A percentile compares a stretch with the other conserved stretches of the same genome.
Evolutionary conservation across 2,888 invertebrate genomes (phyloP).

Genomic region (Miltochrista miniata): DNA sequence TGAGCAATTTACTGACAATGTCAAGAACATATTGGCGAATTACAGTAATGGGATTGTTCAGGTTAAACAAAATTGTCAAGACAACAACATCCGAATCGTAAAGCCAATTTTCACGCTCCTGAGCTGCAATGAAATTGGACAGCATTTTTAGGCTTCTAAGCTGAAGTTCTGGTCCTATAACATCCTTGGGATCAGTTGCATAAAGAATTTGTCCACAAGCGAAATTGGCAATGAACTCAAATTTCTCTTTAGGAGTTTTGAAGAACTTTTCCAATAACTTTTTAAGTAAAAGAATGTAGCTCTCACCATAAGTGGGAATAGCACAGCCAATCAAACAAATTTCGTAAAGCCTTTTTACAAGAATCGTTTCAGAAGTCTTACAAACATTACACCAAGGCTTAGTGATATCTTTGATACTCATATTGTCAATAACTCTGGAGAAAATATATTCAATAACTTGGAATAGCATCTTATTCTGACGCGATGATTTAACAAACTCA

Average conservation of each 20-base stretch:
- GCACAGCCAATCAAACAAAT: slow-evolving; percentile 77
- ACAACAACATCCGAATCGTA: slow-evolving; percentile 75
- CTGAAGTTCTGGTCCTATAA: slow-evolving; percentile 76
- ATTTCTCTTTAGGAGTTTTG: slow-evolving; percentile 66
- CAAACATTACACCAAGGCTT: slow-evolving; percentile 75
- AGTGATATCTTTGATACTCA: slow-evolving; percentile 61
- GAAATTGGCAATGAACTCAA: slow-evolving; percentile 84
- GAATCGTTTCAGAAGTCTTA: slow-evolving; percentile 58
- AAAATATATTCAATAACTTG: slow-evolving; percentile 83
- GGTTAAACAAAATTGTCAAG: slow-evolving; percentile 79
- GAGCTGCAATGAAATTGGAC: slow-evolving; percentile 54
- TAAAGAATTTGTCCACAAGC: slow-evolving; percentile 76
- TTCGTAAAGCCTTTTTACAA: slow-evolving; percentile 72
- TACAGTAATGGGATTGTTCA: slow-evolving; percentile 79
- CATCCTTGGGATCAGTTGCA: slow-evolving; percentile 66
- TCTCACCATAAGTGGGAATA: slow-evolving; percentile 59
- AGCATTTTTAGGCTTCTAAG: slow-evolving; percentile 77
- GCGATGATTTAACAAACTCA: slow-evolving; percentile 61
- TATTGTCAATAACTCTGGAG: slow-evolving; percentile 72
- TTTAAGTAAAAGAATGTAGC: slow-evolving; percentile 67
- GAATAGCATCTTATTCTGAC: slow-evolving; percentile 77
- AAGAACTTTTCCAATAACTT: slow-evolving; percentile 75
- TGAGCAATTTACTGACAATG: slow-evolving; percentile 69
- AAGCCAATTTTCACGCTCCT: slow-evolving; percentile 59
- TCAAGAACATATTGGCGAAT: slow-evolving; percentile 83